Evolutionary conservation across 2,888 invertebrate genomes (phyloP), one percentile per base, ranked within the genome.

Genomic region (Drosophila limbata): DNA sequence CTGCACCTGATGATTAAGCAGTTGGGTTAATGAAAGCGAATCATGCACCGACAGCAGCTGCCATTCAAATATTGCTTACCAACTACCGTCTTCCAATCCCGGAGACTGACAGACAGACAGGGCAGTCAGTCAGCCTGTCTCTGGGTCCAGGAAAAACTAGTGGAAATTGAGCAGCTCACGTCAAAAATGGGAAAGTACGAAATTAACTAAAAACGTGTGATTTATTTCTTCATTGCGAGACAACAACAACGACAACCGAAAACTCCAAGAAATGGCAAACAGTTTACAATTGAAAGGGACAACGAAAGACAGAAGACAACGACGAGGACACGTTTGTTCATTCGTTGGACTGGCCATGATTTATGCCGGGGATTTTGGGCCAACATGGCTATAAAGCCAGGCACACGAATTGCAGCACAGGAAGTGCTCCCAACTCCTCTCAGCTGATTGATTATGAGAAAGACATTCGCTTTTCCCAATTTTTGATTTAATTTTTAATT

Each of bases 151-250:
- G 81, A 87, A 87, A 87, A 83, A 63, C 71, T 55, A 40, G 1
- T 50, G 69, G 67, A 80, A 69, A 73, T 73, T 79, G 81, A 81
- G 81, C 81, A 72, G 82, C 80, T 73, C 79, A 80, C 75, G 88
- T 86, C 88, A 84, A 80, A 85, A 88, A 88, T 88, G 86, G 88
- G 84, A 84, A 88, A 84, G 84, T 84, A 84, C 84, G 52, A 83
- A 84, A 86, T 84, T 84, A 84, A 86, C 78, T 77, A 80, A 78
- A 84, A 84, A 80, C 87, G 87, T 84, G 88, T 84, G 84, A 84
- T 84, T 84, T 84, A 84, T 88, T 88, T 84, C 87, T 88, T 87
- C 82, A 88, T 85, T 79, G 77, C 73, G 73, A 72, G 67, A 62
- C 64, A 74, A 66, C 52, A 69, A 69, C 60, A 59, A 39, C 28